Base-by-base conservation (phyloP, 2,888 invertebrate species). In the Meganola albula region DNA sequence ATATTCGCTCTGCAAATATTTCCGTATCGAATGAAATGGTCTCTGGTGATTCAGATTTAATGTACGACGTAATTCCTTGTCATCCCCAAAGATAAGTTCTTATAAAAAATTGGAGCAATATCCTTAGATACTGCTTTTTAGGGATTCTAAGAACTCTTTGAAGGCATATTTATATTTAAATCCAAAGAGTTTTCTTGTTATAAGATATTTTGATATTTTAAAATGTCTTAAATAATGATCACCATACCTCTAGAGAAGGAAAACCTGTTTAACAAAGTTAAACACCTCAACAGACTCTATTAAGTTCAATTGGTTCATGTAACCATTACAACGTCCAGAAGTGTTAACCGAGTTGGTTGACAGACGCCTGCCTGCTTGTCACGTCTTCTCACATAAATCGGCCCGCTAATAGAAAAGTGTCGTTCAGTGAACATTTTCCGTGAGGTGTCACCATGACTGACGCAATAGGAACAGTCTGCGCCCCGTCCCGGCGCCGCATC, bases 1-100 rank as follows among this genome's bases (percentile, higher is more conserved):
- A 79, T 78, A 74, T 78, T 65, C 60, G 74, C 64, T 46, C 63
- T 48, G 58, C 44, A 61, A 72, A 72, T 84, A 84, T 80, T 80
- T 84, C 79, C 83, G 82, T 63, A 75, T 72, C 71, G 58, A 65
- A 79, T 74, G 69, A 73, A 79, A 78, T 58, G 71, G 71, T 74
- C 74, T 74, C 63, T 51, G 69, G 60, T 83, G 83, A 85, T 73
- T 84, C 83, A 80, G 70, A 71, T 53, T 64, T 75, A 53, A 68
- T 63, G 63, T 66, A 57, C 63, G 63, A 73, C 71, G 74, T 77
- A 74, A 75, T 70, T 66, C 66, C 58, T 59, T 80, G 75, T 72
- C 77, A 72, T 57, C 64, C 61, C 59, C 51, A 45, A n/a, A n/a
- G n/a, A n/a, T n/a, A n/a, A n/a, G n/a, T n/a, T n/a, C n/a, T n/a